Conservation (phyloP, 2,888 invertebrate genomes). For the Euspilapteryx auroguttella region DNA sequence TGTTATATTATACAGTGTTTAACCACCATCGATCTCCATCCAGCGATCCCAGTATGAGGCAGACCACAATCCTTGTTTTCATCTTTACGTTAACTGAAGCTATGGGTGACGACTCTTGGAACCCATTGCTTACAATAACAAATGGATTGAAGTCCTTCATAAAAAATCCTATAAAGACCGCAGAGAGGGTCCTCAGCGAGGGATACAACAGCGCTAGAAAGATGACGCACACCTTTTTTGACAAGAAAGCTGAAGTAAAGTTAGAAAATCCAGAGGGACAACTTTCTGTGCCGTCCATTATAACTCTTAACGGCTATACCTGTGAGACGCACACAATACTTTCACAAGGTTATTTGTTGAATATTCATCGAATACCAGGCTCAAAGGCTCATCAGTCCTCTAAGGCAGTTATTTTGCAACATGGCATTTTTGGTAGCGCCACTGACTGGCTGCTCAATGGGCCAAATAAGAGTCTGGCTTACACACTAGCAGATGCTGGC, state of each 20-base stretch:
- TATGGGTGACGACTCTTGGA: too few relatives aligned
- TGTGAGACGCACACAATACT: conserved; percentile 71
- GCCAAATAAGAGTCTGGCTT: conserved; percentile 66
- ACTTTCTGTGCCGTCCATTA: conserved; percentile 34
- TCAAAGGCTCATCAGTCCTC: conserved; percentile 31
- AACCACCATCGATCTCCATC: too few relatives aligned
- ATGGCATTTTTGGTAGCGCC: conserved; percentile 78
- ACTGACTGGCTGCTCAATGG: conserved; percentile 78
- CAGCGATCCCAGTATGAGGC: too few relatives aligned
- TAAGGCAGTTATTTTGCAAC: conserved; percentile 69
- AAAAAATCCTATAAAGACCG: too few relatives aligned
- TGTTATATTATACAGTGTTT: too few relatives aligned
- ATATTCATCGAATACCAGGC: conserved; percentile 77
- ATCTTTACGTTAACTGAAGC: too few relatives aligned
- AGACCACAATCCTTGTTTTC: too few relatives aligned
- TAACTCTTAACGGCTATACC: conserved; percentile 64
- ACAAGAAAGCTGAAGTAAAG: conserved; percentile 14
- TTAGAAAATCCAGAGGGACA: conserved; percentile 27
- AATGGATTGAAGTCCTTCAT: too few relatives aligned
- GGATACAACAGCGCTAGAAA: too few relatives aligned
- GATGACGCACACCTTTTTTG: too few relatives aligned
- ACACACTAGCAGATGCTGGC: conserved; percentile 67
- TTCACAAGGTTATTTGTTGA: conserved; percentile 83
- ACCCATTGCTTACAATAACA: too few relatives aligned
- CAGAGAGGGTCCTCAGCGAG: too few relatives aligned